These are phyloP conservation scores for Ips typographus DNA, from an alignment of 1,140 invertebrate genomes.

Conservation along the genomic window DNA sequence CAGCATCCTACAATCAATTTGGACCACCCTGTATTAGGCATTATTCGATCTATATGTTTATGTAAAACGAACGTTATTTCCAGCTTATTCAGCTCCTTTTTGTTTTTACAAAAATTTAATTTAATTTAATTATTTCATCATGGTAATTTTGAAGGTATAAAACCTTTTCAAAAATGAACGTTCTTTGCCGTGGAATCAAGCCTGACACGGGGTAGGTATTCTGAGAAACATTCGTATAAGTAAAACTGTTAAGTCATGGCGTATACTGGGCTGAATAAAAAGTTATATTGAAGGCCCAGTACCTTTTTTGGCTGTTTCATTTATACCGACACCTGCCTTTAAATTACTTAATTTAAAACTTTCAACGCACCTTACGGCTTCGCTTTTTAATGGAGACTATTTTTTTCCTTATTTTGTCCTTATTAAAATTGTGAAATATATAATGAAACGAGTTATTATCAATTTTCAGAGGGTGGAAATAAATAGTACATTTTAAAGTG, in stretches of 20 bases:
- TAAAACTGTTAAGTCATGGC: constrained; percentile 32
- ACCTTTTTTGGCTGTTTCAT: constrained; percentile 34
- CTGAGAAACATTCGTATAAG: constrained; percentile 31
- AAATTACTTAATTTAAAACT: constrained; percentile 37
- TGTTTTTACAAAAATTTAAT: too few species aligned
- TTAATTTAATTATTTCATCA: too few species aligned
- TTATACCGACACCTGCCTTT: constrained; percentile 36
- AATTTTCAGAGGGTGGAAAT: too few species aligned
- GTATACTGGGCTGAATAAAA: constrained; percentile 35
- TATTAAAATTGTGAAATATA: too few species aligned
- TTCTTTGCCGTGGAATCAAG: constrained; percentile 19
- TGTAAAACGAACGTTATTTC: too few species aligned
- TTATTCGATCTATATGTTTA: too few species aligned
- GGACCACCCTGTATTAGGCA: too few species aligned
- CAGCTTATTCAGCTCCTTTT: too few species aligned
- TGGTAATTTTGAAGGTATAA: too few species aligned
- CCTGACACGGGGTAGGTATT: constrained; percentile 29
- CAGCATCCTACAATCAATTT: too few species aligned
- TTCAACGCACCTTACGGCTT: constrained; percentile 25
- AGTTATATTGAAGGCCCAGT: constrained; percentile 35
- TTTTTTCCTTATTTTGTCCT: background rate
- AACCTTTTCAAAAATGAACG: background rate
- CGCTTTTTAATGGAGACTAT: constrained; percentile 28
- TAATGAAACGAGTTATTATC: too few species aligned
- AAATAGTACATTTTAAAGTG: constrained; percentile 23